Percentiles rank a stretch among this genome's conserved stretches.
phyloP scores from a whole-genome alignment of 1,140 invertebrate species.

The Drosophila yakuba region DNA sequence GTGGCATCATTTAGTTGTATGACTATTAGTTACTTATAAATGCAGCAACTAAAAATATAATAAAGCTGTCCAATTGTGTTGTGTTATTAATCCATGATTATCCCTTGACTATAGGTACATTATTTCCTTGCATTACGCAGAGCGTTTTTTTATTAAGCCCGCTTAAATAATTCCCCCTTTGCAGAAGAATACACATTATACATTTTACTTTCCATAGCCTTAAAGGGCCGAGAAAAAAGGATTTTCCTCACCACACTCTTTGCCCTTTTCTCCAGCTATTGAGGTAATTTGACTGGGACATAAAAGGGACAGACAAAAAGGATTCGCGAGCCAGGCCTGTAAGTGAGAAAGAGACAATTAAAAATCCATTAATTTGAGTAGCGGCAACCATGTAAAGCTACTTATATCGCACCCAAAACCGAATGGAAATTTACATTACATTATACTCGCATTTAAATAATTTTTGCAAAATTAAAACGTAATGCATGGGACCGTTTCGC shows the following conservation, averaged over 20 bases:
- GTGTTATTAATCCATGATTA: constrained; percentile 32
- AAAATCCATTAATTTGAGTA: constrained; percentile 84
- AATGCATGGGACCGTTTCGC: constrained; percentile 58
- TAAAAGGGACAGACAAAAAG: constrained; percentile 22
- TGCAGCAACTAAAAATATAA: too few relatives aligned
- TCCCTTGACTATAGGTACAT: constrained; percentile 18
- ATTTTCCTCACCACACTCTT: constrained; percentile 16
- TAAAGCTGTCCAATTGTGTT: constrained; percentile 10
- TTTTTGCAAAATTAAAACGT: constrained; percentile 81
- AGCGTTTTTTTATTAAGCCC: constrained; percentile 20
- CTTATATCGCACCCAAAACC: constrained; percentile 59
- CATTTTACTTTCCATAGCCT: constrained; percentile 29
- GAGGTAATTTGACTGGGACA: constrained; percentile 52
- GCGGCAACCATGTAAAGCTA: constrained; percentile 78
- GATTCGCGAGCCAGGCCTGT: constrained; percentile 36
- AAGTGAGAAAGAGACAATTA: constrained; percentile 83
- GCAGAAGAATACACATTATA: constrained; percentile 32
- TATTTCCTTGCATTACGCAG: constrained; percentile 34
- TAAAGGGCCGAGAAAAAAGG: constrained; percentile 16
- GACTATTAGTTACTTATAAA: too few relatives aligned
- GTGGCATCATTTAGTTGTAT: too few relatives aligned
- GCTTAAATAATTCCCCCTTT: constrained; percentile 1
- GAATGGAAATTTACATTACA: constrained; percentile 81
- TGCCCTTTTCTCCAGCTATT: neutral
- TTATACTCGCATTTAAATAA: constrained; percentile 82